Evolutionary conservation across 2,797 vertebrate species (phyloP).

Genomic region (Huso huso): DNA sequence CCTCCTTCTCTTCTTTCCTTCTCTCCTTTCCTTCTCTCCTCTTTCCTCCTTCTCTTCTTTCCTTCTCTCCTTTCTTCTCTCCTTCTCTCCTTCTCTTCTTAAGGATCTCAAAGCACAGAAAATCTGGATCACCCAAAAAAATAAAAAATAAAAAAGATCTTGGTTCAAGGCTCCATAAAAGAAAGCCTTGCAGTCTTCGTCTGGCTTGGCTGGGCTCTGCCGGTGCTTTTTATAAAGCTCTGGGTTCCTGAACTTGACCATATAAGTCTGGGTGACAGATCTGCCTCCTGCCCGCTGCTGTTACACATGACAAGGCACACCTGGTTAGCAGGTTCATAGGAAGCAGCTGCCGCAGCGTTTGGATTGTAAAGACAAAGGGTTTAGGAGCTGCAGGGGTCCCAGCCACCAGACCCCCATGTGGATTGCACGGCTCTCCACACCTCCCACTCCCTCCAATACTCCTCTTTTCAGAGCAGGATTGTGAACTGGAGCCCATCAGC

Average conservation of each 20-base stretch:
- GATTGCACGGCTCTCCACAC: too few relatives aligned
- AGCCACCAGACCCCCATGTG: too few relatives aligned
- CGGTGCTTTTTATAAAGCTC: constrained; percentile 38
- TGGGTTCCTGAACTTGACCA: constrained; percentile 34
- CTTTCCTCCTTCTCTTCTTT: too few relatives aligned
- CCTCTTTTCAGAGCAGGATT: too few relatives aligned
- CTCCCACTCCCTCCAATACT: too few relatives aligned
- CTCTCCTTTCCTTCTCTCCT: too few relatives aligned
- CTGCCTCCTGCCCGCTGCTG: constrained; percentile 41
- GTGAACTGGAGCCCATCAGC: too few relatives aligned
- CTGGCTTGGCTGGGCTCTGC: constrained; percentile 13
- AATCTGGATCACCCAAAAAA: background rate
- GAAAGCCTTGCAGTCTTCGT: constrained; percentile 57
- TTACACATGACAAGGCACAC: constrained; percentile 2
- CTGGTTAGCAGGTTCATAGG: constrained; percentile 37
- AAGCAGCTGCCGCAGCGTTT: constrained; percentile 20
- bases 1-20: too few relatives aligned
- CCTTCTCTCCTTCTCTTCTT: too few relatives aligned
- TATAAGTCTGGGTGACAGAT: constrained; percentile 42
- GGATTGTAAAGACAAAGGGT: too few relatives aligned
- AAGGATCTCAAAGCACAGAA: background rate
- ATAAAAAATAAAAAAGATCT: constrained; percentile 2
- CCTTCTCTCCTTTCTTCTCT: too few relatives aligned
- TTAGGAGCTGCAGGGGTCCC: too few relatives aligned
- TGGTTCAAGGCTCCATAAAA: constrained; percentile 55